A percentile compares a stretch with the other conserved stretches of the same genome.
Evolutionary conservation across 2,888 invertebrate genomes (phyloP).

Genomic region (Epinotia brunnichana): DNA sequence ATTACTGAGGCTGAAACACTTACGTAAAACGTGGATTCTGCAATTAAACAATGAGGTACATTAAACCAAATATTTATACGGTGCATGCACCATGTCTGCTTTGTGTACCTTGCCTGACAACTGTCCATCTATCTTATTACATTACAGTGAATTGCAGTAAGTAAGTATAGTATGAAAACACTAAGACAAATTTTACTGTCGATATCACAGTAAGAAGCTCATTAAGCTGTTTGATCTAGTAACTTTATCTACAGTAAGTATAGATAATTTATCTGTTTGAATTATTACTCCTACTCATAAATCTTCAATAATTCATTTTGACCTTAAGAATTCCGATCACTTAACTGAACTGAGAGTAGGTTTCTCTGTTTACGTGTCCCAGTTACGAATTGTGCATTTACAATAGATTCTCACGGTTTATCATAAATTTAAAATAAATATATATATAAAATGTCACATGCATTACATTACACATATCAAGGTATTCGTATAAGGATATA

Average conservation of each 20-base stretch:
- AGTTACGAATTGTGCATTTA: not conserved
- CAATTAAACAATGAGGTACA: not conserved
- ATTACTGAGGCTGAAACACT: conserved; percentile 2
- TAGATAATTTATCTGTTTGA: too few species aligned
- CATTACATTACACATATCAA: not conserved
- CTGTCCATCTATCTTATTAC: too few species aligned
- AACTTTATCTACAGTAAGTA: too few species aligned
- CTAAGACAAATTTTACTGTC: too few species aligned
- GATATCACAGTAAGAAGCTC: too few species aligned
- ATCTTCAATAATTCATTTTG: not conserved
- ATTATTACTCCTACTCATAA: not conserved
- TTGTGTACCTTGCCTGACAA: not conserved
- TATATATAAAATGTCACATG: not conserved
- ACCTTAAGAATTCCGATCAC: not conserved
- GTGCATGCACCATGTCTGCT: not conserved
- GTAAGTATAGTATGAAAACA: too few species aligned
- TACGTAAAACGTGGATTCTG: not conserved
- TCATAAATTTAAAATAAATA: not conserved
- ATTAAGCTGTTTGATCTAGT: too few species aligned
- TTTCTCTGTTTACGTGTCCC: not conserved
- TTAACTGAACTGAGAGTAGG: not conserved
- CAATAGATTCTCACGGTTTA: not conserved
- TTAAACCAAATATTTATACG: not conserved
- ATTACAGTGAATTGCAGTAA: too few species aligned
- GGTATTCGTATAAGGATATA: not conserved